Evolutionary conservation across 2,888 invertebrate species (phyloP).

Genomic region (Zaprionus bogoriensis): DNA sequence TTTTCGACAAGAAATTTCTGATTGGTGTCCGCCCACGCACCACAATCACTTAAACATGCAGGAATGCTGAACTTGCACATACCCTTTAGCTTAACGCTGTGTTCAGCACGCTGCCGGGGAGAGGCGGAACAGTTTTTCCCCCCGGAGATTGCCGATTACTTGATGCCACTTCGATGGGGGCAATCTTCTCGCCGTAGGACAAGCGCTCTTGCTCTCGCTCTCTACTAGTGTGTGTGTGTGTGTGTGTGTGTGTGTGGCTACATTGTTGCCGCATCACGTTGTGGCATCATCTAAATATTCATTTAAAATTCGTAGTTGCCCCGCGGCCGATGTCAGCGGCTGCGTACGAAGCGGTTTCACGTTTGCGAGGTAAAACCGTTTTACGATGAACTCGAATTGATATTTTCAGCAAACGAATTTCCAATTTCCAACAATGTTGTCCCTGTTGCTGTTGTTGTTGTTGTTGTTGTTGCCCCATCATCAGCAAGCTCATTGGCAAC

Average conservation of each 20-base stretch:
- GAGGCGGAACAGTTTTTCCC: background rate
- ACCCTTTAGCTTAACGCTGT: background rate
- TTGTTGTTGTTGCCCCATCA: constrained; percentile 29
- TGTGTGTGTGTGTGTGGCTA: background rate
- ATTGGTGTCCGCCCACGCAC: background rate
- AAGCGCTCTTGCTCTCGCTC: too few relatives aligned
- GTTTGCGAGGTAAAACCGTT: constrained; percentile 56
- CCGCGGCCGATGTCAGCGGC: too few relatives aligned
- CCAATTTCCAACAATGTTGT: background rate
- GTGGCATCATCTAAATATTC: constrained; percentile 36
- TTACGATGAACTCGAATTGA: constrained; percentile 67
- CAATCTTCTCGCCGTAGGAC: background rate
- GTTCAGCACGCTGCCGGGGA: background rate
- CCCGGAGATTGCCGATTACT: background rate
- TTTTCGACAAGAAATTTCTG: constrained; percentile 12
- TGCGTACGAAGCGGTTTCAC: constrained; percentile 30
- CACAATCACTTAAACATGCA: background rate
- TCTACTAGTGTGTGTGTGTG: background rate
- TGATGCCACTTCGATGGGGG: too few relatives aligned
- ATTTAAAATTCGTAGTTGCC: constrained; percentile 38
- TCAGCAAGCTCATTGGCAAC: constrained; percentile 43
- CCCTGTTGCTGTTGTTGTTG: constrained; percentile 26
- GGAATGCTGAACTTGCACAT: background rate
- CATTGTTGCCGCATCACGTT: too few relatives aligned
- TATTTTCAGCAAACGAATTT: constrained; percentile 63